Evolutionary conservation across 2,113 vertebrate species (phyloP).

Genomic region (Pristiophorus japonicus): DNA sequence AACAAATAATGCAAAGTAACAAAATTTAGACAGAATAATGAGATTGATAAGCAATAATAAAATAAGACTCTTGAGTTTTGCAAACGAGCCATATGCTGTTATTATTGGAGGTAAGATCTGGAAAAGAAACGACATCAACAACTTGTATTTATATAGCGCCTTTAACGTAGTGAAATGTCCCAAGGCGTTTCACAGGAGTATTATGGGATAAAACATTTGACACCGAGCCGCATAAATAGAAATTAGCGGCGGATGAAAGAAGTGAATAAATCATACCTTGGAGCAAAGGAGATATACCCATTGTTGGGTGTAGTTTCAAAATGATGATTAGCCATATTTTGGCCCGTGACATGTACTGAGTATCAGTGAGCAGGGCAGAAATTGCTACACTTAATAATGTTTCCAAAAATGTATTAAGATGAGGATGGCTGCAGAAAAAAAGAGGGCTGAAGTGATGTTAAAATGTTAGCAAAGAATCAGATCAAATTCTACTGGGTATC

Average conservation of each 20-base stretch:
- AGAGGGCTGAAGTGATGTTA: background rate
- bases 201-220: no score
- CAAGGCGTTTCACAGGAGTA: no score
- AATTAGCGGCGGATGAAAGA: no score
- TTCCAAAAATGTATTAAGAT: background rate
- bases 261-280: background rate
- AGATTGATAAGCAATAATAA: background rate
- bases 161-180: no score
- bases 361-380: background rate
- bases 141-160: no score
- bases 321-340: background rate
- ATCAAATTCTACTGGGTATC: background rate
- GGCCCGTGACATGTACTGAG: background rate
- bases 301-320: background rate
- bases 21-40: background rate
- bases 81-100: background rate
- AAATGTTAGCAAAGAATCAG: background rate
- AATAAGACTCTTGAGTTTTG: constrained; percentile 1
- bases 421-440: background rate
- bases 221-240: no score
- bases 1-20: background rate
- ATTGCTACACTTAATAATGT: background rate
- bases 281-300: background rate
- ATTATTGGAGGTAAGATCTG: background rate
- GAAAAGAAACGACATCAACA: no score